phyloP scores from a whole-genome alignment of 2,113 vertebrate genomes.

The Notiomystis cincta region DNA sequence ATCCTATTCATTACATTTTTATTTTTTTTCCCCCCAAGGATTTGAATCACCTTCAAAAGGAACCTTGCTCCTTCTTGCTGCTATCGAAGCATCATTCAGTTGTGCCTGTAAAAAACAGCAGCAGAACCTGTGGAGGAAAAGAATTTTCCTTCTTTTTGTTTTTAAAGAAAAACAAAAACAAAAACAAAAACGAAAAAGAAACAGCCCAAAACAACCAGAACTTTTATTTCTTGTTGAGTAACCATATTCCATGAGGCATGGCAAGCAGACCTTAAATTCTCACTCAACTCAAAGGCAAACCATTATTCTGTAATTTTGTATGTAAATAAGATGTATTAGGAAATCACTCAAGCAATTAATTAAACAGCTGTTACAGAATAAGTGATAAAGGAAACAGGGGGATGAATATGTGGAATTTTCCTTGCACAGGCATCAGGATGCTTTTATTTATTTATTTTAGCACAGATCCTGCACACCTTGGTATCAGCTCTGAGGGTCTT shows the following conservation, averaged over 20 bases:
- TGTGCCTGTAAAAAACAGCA: neutral
- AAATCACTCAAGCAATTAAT: constrained; percentile 71
- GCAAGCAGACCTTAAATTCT: constrained; percentile 62
- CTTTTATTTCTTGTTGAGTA: constrained; percentile 59
- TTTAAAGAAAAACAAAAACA: neutral
- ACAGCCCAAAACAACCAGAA: constrained; percentile 12
- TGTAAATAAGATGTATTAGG: constrained; percentile 76
- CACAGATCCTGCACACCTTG: neutral
- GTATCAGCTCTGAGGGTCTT: neutral
- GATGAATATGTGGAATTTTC: constrained; percentile 52
- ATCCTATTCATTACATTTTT: neutral
- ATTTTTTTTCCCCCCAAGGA: neutral
- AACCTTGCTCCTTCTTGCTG: neutral
- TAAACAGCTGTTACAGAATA: constrained; percentile 75
- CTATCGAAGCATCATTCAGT: neutral
- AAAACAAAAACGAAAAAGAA: neutral
- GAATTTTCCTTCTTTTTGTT: neutral
- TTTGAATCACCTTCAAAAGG: neutral
- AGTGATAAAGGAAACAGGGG: constrained; percentile 66
- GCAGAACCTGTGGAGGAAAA: neutral
- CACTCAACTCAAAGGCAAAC: constrained; percentile 64
- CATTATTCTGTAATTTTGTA: constrained; percentile 74
- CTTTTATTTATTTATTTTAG: neutral
- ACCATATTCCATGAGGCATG: constrained; percentile 48
- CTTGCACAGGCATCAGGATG: constrained; percentile 5